Evolutionary conservation across 1,140 invertebrate species (phyloP).

Genomic region (Druon quercuslanigerum): DNA sequence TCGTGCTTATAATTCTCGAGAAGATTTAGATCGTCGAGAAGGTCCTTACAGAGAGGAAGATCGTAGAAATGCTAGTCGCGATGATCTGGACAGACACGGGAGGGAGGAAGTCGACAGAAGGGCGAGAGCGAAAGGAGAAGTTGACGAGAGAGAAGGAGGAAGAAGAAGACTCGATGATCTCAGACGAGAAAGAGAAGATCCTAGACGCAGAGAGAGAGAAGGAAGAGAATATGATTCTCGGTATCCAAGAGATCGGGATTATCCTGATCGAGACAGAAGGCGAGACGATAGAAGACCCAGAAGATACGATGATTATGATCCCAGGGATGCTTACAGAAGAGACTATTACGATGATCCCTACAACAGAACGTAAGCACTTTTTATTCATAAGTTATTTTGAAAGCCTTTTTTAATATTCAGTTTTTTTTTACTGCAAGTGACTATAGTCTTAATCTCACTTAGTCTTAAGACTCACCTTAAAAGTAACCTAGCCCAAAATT

Average conservation of each 20-base stretch:
- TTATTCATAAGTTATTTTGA: slow-evolving; percentile 15
- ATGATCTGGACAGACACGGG: slow-evolving; percentile 64
- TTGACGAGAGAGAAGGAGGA: slow-evolving; percentile 69
- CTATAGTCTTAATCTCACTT: no score
- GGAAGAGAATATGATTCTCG: slow-evolving; percentile 64
- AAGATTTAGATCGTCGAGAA: slow-evolving; percentile 70
- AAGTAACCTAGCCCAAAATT: no score
- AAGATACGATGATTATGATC: slow-evolving; percentile 70
- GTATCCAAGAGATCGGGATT: slow-evolving; percentile 65
- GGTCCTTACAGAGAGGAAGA: slow-evolving; percentile 66
- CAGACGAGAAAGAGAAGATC: slow-evolving; percentile 63
- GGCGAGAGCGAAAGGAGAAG: slow-evolving; percentile 67
- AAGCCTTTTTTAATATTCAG: background rate
- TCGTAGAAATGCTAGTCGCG: slow-evolving; percentile 64
- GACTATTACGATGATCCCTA: slow-evolving; percentile 74
- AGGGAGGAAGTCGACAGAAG: slow-evolving; percentile 66
- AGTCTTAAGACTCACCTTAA: no score
- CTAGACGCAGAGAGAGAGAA: slow-evolving; percentile 60
- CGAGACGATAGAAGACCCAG: slow-evolving; percentile 65
- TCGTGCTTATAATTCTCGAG: slow-evolving; percentile 64
- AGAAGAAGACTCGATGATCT: slow-evolving; percentile 65
- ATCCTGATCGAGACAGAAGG: slow-evolving; percentile 64
- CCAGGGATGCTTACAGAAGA: slow-evolving; percentile 62
- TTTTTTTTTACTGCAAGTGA: no score
- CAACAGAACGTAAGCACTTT: slow-evolving; percentile 60